phyloP scores from a whole-genome alignment of 2,113 vertebrate species.

The Balaeniceps rex region DNA sequence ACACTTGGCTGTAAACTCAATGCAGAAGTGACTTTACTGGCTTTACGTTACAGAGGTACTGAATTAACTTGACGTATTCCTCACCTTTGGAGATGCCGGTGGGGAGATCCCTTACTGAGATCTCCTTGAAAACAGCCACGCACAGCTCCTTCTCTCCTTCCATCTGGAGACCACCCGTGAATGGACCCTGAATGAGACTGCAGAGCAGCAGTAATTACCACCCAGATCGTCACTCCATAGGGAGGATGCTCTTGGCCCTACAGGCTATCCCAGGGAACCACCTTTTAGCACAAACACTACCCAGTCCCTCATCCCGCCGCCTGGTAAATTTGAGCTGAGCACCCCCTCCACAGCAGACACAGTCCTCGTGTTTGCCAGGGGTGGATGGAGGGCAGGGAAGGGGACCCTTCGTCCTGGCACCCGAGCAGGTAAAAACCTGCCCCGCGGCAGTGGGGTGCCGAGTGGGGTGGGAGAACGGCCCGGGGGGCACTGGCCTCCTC shows the following conservation, averaged over 20 bases:
- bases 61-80: not conserved
- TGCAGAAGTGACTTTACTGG: not conserved
- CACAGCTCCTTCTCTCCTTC: not conserved
- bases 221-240: fast-evolving
- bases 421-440: not conserved
- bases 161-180: not conserved
- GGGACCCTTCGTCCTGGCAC: fast-evolving
- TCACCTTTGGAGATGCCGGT: not conserved
- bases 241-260: not conserved
- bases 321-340: not conserved
- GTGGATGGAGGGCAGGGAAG: not conserved
- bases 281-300: not conserved
- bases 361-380: fast-evolving
- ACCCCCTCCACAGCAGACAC: not conserved
- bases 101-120: not conserved
- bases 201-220: not conserved
- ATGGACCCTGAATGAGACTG: not conserved
- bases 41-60: not conserved
- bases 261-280: not conserved
- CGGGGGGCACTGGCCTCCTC: too few species aligned
- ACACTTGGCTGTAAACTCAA: not conserved
- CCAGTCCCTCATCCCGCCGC: not conserved
- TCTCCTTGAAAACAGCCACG: not conserved
- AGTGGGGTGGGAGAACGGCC: not conserved
- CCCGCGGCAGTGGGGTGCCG: not conserved